Evolutionary conservation across 2,888 invertebrate genomes (phyloP), one percentile per base, ranked within the genome.

Genomic region (Fragum sueziense): DNA sequence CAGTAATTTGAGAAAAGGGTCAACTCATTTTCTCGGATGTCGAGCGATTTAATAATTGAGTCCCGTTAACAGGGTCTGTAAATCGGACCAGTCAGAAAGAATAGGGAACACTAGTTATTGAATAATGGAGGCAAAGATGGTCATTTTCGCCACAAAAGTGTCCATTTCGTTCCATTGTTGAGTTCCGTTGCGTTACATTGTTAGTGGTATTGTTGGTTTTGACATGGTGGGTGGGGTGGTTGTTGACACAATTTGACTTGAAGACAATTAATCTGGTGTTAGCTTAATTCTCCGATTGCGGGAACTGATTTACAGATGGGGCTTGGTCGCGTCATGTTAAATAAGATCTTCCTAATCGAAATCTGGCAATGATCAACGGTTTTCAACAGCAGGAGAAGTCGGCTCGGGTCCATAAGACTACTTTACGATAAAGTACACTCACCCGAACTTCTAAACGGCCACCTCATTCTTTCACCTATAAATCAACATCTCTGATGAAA

Each of bases 21-120:
- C 76, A 80, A 71, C 79, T 76, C 80, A 73, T 73, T 76, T 73
- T 62, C 75, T 68, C 61, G 25, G 68, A 67, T 80, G 80, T 80
- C 76, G 73, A 57, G 70, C 27, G 69, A 80, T 80, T 80, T 73
- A 73, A 80, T 80, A 76, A 80, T 80, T 76, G 69, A 80, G 73
- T 76, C 70, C 61, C 54, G 27, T 61, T 20, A 61, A 57, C 11
- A n/a, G 31, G 31, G 31, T 29, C 61, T n/a, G 61, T n/a, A 27
- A 61, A 61, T 31, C 31, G 61, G 33, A 61, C 27, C 61, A 33
- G 20, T 22, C 25, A 61, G n/a, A n/a, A 27, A 25, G 25, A 61
- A 33, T 33, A 31, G 61, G 27, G 61, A 61, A 61, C 33, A 29
- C 25, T 61, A 61, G 61, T 61, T 29, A 61, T 61, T 61, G 61